A percentile compares a stretch with the other conserved stretches of the same genome.
These are phyloP conservation scores for Morpho deidamia DNA, from an alignment of 2,888 invertebrate genomes.

Conservation along the genomic window DNA sequence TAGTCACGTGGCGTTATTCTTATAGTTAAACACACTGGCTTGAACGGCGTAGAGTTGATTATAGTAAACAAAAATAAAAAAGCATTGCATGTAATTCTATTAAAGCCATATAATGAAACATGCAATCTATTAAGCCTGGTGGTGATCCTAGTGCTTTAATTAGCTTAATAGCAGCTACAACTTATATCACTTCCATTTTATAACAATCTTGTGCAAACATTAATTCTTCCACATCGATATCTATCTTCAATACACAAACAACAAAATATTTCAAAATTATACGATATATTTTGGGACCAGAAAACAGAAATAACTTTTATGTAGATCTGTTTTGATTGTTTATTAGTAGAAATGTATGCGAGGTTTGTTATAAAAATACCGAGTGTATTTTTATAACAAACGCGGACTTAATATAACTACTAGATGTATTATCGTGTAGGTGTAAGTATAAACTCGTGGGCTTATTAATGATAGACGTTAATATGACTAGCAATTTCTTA, in stretches of 20 bases:
- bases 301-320: too few relatives aligned
- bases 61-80: conserved; percentile 28
- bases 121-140: conserved; percentile 28
- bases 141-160: conserved; percentile 23
- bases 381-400: too few relatives aligned
- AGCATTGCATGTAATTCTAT: conserved; percentile 55
- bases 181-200: neutral
- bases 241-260: neutral
- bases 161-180: conserved; percentile 12
- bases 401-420: too few relatives aligned
- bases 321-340: too few relatives aligned
- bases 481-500: too few relatives aligned
- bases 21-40: conserved; percentile 55
- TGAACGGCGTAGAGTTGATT: conserved; percentile 49
- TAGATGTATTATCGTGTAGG: too few relatives aligned
- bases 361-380: too few relatives aligned
- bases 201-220: neutral
- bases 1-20: conserved; percentile 48
- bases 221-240: conserved; percentile 1
- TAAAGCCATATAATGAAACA: conserved; percentile 29
- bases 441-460: too few relatives aligned
- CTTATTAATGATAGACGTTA: too few relatives aligned
- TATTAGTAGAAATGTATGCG: too few relatives aligned
- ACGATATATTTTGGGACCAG: too few relatives aligned
- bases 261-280: too few relatives aligned